Evolutionary conservation across 2,113 vertebrate species (phyloP), one percentile per base, ranked within the genome.

Genomic region (Turdus rufiventris): DNA sequence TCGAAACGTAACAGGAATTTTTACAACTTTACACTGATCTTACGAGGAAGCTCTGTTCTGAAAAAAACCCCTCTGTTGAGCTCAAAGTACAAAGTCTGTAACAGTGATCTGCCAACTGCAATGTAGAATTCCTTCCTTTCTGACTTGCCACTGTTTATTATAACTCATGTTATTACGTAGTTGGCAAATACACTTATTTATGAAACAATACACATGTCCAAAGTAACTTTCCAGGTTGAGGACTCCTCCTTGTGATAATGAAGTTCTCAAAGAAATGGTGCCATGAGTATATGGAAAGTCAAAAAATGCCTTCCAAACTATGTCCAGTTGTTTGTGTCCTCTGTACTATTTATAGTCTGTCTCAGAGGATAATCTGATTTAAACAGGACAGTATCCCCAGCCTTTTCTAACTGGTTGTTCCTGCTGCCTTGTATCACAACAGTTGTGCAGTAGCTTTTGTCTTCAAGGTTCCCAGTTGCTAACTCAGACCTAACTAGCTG

Each of bases 341-440:
- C 53, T 87, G 61, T 79, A 4, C 61, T 94, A 65, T 82, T 89
- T 94, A 78, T 75, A 92, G 53, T 72, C 73, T 3, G 3, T 89
- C 72, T 91, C 54, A 78, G 68, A 67, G 47, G 71, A 88, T 94
- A 87, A 92, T 93, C 80, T 89, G 61, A 61, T 87, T 93, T 85
- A 77, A 80, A 81, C 14, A 71, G 65, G 36, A 58, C 45, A 77
- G 23, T 72, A 50, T 68, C 57, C 36, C 16, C n/a, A 79, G 34
- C 36, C 51, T 72, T 89, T 87, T 68, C 29, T 92, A 19, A 31
- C 47, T 68, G 43, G 1, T 42, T 76, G 11, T 83, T 94, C 66
- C 56, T 68, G 0, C 68, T 85, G 31, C 54, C 66, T 75, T 65
- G 14, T 82, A 18, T 78, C 28, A 43, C 34, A 77, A 38, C 18